phyloP scores from a whole-genome alignment of 2,113 vertebrate genomes.

The Rousettus leschenaultii region DNA sequence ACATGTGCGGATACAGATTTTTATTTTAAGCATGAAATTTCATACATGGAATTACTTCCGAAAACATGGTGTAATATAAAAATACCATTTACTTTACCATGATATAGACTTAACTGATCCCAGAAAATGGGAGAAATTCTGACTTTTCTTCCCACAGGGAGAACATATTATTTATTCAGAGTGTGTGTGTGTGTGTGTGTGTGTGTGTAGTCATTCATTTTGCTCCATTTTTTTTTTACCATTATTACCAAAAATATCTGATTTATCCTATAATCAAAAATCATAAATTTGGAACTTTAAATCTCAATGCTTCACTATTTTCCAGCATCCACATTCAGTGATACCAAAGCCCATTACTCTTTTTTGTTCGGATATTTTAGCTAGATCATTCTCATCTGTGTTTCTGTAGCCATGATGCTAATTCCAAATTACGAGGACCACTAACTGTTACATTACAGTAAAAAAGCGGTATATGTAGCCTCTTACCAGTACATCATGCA shows the following conservation, averaged over 20 bases:
- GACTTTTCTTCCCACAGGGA: not conserved
- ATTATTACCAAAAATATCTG: not conserved
- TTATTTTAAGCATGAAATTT: not conserved
- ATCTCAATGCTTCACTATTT: not conserved
- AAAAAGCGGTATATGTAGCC: conserved; percentile 61
- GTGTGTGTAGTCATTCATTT: not conserved
- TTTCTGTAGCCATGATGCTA: not conserved
- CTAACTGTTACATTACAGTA: conserved; percentile 53
- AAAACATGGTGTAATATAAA: not conserved
- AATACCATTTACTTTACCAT: not conserved
- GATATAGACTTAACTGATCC: conserved; percentile 12
- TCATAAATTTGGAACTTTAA: not conserved
- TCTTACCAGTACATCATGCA: conserved; percentile 98
- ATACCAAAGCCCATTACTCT: not conserved
- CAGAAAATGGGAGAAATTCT: not conserved
- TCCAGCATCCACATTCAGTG: not conserved
- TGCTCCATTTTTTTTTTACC: not conserved
- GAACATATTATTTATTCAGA: not conserved
- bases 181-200: no score
- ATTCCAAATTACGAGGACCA: not conserved
- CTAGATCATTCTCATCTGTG: not conserved
- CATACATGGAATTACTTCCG: not conserved
- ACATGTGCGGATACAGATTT: not conserved
- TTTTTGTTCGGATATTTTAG: not conserved
- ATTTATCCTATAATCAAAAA: not conserved